Evolutionary conservation across 1,140 invertebrate species (phyloP), one percentile per base, ranked within the genome.

Genomic region (Anastrepha obliqua): DNA sequence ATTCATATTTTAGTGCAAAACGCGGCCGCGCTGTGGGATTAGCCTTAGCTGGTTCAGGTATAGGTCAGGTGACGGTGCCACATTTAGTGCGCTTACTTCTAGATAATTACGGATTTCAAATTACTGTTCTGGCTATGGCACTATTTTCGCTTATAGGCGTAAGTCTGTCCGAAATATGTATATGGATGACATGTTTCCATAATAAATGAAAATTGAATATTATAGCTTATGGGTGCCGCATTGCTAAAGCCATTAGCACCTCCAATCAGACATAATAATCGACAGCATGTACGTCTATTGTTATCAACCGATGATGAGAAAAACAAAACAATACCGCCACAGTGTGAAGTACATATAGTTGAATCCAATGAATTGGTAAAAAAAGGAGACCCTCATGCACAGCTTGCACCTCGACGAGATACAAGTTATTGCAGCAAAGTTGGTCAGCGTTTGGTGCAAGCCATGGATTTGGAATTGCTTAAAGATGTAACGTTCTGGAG

Each of bases 1-100:
- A 96, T 90, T 95, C 95, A 0, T 97, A 96, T 90, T 97, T 97
- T 88, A 94, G 93, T 60, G 93, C 94, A 87, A 95, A 94, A 91
- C 95, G 96, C 85, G 95, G 95, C 64, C 93, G 95, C 47, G 96
- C 96, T 1, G 95, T 96, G 78, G 96, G 96, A 8, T 90, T 96
- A 2, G 95, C 96, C 0, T 95, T 96, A 93, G 96, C 96, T 1
- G 94, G 96, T 15, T 96, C 96, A 59, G 96, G 96, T 29, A 89
- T 97, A 2, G 96, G 97, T 7, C 96, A 96, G 89, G 96, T 96
- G 89, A 89, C 96, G 6, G 96, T 97, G 94, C 97, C 96, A 0
- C 95, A 96, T 87, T 90, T 97, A 51, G 95, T 96, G 47, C 92
- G 94, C 47, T 93, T 94, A 86, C 93, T 96, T 8, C 88, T 96